Base-by-base conservation (phyloP, 2,797 vertebrate genomes). In the Miichthys miiuy region DNA sequence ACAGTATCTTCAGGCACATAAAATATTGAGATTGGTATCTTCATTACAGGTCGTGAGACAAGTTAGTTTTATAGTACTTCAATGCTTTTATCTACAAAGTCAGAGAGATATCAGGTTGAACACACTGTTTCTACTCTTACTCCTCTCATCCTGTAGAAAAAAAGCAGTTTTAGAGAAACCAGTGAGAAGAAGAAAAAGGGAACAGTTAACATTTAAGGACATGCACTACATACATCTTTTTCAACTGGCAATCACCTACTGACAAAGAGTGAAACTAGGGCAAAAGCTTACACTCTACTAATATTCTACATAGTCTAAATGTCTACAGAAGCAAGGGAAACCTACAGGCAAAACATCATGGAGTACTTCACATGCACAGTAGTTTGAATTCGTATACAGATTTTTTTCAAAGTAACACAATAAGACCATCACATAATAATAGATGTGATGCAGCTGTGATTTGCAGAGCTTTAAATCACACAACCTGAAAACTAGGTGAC, bases 391-490 rank as follows among this genome's bases (percentile, higher is more conserved):
- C 1, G 6, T 30, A 30, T 30, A 55, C 16, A 7, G 0, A 5
- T 10, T 27, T 63, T 6, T 18, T 79, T 51, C 66, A 80, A 74
- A 87, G 79, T 79, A 77, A 85, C 72, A 66, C 66, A 69, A 84
- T n/a, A 23, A 64, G 81, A 64, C 27, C 34, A 61, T 68, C 12
- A 48, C 63, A 67, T 72, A n/a, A 81, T 75, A 38, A 21, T 38
- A 68, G 79, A 80, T 80, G 62, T 48, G 48, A n/a, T 52, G 57
- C 42, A 70, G 41, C 55, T 54, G 30, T 25, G n/a, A 6, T 41
- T 23, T 69, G 58, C 50, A 50, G 50, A 47, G 50, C 21, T 44
- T 69, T 64, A 65, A 75, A 72, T 66, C 68, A 62, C 18, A 57
- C 72, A 79, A 69, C 42, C 6, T 75, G 55, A 70, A 78, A 20